A percentile compares a stretch with the other conserved stretches of the same genome.
Evolutionary conservation across 2,797 vertebrate genomes (phyloP).

Genomic region (Halcyon smyrnensis): DNA sequence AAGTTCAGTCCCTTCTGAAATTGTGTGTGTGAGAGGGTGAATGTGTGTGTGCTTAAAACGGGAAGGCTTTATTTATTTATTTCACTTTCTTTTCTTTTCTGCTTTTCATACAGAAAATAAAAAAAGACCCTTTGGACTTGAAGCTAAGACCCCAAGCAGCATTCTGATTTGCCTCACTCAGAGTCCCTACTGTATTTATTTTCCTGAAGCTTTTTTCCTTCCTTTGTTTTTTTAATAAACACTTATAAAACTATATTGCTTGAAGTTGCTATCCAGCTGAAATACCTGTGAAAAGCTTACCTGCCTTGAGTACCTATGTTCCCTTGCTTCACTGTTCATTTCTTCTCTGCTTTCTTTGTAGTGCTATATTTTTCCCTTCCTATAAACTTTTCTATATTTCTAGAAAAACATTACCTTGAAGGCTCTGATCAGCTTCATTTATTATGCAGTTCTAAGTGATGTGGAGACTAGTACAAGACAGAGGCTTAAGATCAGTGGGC

Average conservation of each 20-base stretch:
- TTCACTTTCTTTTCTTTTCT: conserved; percentile 48
- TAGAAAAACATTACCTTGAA: not conserved
- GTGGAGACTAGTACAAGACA: not conserved
- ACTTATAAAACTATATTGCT: conserved; percentile 72
- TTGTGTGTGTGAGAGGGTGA: not conserved
- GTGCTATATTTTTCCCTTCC: not conserved
- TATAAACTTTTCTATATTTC: not conserved
- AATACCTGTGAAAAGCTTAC: conserved; percentile 29
- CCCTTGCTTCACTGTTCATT: conserved; percentile 32
- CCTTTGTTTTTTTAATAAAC: conserved; percentile 73
- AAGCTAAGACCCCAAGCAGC: conserved; percentile 66
- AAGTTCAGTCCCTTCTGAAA: conserved; percentile 49
- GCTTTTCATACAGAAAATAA: conserved; percentile 49
- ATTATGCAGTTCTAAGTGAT: not conserved
- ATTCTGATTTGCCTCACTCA: conserved; percentile 71
- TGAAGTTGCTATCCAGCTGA: conserved; percentile 50
- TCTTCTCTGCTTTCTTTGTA: not conserved
- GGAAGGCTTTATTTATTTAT: conserved; percentile 63
- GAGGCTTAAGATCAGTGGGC: not conserved
- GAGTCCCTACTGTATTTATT: conserved; percentile 70
- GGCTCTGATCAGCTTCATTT: not conserved
- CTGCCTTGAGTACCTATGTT: conserved; percentile 60
- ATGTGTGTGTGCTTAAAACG: conserved; percentile 11
- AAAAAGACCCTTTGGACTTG: conserved; percentile 63
- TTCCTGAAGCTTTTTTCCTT: conserved; percentile 70